Base-by-base conservation (phyloP, 2,888 invertebrate species). In the Lasioglossum villosulum region DNA sequence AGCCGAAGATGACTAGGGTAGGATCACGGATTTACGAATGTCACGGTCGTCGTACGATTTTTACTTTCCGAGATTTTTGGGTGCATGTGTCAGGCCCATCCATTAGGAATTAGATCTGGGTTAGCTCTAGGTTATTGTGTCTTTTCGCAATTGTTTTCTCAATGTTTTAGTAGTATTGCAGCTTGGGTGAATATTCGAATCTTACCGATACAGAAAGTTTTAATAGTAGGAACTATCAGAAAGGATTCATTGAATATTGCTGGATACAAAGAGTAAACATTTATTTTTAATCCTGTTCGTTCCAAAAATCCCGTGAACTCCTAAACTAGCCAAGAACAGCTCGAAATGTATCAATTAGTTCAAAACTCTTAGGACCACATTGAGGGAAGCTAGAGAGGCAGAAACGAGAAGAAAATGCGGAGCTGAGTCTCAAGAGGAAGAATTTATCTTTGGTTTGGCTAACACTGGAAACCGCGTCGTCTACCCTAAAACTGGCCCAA, bases 401-500 rank as follows among this genome's bases (percentile, higher is more conserved):
- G 56, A 56, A 23, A 56, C 4, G 10, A 12, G 23, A 56, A n/a
- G 56, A n/a, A n/a, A 56, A n/a, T 56, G n/a, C n/a, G n/a, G n/a
- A n/a, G 8, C 12, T 4, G 56, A 56, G 56, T 12, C n/a, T 56
- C n/a, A 12, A 56, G 56, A 12, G n/a, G 4, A 56, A n/a, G 56
- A 30, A 63, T 59, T 59, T 59, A 63, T 63, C 10, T 63, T 63
- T 16, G 27, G 30, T 63, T 56, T 56, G n/a, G 12, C 10, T 56
- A 56, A n/a, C 12, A 56, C 30, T 6, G 30, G 1, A 30, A 63
- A 63, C 63, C 63, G 30, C 30, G 16, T 16, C 16, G 56, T 52
- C 42, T 14, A 52, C 6, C 56, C n/a, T 27, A 66, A 71, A 68
- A 85, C 70, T 66, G 80, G 42, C 6, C 14, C 39, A 45, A 59